Evolutionary conservation across 1,140 invertebrate genomes (phyloP).

Genomic region (Diprion similis): DNA sequence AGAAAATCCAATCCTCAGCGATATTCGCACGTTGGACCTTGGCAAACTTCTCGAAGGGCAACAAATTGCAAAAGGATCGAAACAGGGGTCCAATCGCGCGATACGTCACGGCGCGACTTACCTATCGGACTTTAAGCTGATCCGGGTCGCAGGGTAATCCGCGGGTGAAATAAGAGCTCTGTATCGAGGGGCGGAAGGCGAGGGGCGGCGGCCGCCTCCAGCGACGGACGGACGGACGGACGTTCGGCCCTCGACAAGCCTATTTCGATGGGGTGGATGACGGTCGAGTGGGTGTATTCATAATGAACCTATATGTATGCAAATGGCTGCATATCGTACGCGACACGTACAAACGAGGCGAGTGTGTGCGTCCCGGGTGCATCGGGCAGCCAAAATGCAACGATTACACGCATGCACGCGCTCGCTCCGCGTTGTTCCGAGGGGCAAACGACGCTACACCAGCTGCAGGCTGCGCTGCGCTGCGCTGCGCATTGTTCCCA

Average conservation of each 20-base stretch:
- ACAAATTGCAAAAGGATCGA: no score
- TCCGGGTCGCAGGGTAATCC: no score
- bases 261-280: slow-evolving; percentile 48
- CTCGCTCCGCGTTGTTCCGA: slow-evolving; percentile 30
- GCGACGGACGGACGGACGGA: no score
- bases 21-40: no score
- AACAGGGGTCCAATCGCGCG: no score
- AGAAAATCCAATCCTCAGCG: no score
- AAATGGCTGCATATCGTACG: slow-evolving; percentile 60
- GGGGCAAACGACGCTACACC: slow-evolving; percentile 24
- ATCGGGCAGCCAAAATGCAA: slow-evolving; percentile 35
- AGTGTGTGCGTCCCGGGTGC: slow-evolving; percentile 13
- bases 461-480: neutral
- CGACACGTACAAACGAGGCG: slow-evolving; percentile 19
- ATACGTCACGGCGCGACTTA: no score
- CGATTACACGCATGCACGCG: slow-evolving; percentile 39
- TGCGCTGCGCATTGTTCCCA: neutral
- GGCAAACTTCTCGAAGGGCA: no score
- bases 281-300: slow-evolving; percentile 58
- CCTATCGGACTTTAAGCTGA: no score
- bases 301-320: slow-evolving; percentile 64
- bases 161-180: no score
- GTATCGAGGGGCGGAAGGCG: no score
- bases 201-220: no score
- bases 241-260: slow-evolving; percentile 21